Base-by-base conservation (phyloP, 2,113 vertebrate species). In the mouse (Mus musculus) region DNA sequence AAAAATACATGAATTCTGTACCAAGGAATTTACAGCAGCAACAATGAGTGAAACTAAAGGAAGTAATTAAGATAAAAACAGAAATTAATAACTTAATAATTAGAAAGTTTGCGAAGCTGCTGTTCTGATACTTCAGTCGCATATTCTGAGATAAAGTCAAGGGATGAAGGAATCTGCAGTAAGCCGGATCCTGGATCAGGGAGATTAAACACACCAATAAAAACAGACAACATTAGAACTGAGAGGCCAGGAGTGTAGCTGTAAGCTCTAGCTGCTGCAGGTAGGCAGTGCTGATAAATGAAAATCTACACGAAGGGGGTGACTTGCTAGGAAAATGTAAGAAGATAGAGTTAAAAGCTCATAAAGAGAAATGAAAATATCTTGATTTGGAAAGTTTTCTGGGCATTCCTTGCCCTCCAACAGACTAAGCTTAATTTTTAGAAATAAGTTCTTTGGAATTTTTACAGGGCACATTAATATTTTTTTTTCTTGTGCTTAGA, bases 61-160 rank as follows among this genome's bases (percentile, higher is more conserved):
- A 91, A 95, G 76, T 96, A 96, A 97, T 96, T 97, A 97, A 96
- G 90, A 96, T 96, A 90, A 96, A 77, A 82, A 90, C 39, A 90
- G 33, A 95, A 92, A 91, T 93, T 95, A 90, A 95, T 97, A 93
- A 93, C 28, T 85, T 85, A 85, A 30, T 85, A 85, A 85, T 63
- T 85, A 85, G 91, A 95, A 97, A 95, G 39, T 78, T 96, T 26
- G 96, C 80, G n/a, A 94, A 94, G 87, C 75, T 95, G 59, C 92
- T 96, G 80, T 88, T 97, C 61, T 80, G 88, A 96, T 93, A 90
- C 89, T 91, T 85, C 42, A 90, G 94, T 90, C 89, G 42, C 59
- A 80, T 90, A 91, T 80, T 96, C 88, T 96, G 90, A 88, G 92
- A 86, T 96, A 92, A 96, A 59, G 92, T 94, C 85, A 90, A 69